Percentiles rank a stretch among this genome's conserved stretches.
phyloP scores from a whole-genome alignment of 2,113 vertebrate genomes.

The Petrocephalus zakoni region DNA sequence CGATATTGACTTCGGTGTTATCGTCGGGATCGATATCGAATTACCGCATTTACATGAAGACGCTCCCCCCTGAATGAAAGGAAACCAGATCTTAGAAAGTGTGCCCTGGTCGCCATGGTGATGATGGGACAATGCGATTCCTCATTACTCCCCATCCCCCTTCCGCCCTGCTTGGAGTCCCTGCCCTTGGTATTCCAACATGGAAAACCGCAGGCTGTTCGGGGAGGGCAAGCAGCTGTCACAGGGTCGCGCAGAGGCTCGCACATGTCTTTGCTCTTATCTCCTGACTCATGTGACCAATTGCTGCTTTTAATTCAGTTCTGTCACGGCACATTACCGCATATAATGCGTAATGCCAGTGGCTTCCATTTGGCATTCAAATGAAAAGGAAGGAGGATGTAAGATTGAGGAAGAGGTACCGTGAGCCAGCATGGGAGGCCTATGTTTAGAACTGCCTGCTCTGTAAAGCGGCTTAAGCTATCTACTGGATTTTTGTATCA shows the following conservation, averaged over 20 bases:
- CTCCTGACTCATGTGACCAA: background rate
- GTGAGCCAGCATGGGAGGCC: background rate
- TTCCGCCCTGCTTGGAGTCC: background rate
- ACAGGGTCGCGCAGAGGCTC: background rate
- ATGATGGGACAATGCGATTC: background rate
- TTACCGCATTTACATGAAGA: background rate
- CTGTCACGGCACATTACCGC: background rate
- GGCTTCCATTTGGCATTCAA: background rate
- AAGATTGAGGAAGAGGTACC: background rate
- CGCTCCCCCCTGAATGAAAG: background rate
- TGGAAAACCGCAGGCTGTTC: background rate
- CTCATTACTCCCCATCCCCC: background rate
- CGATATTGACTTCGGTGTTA: background rate
- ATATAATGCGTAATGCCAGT: background rate
- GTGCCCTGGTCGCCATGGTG: constrained; percentile 11
- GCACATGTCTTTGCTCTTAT: background rate
- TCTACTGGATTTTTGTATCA: background rate
- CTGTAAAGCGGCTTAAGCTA: background rate
- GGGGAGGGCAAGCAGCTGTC: constrained; percentile 8
- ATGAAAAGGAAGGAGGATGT: constrained; percentile 1
- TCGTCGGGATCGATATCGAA: background rate
- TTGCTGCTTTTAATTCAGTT: background rate
- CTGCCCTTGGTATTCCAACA: background rate
- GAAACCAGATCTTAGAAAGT: constrained; percentile 8
- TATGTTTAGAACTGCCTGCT: background rate